Percentiles rank a stretch among this genome's conserved stretches.
Conservation (phyloP, 2,113 vertebrate genomes). For the Lepisosteus oculatus region DNA sequence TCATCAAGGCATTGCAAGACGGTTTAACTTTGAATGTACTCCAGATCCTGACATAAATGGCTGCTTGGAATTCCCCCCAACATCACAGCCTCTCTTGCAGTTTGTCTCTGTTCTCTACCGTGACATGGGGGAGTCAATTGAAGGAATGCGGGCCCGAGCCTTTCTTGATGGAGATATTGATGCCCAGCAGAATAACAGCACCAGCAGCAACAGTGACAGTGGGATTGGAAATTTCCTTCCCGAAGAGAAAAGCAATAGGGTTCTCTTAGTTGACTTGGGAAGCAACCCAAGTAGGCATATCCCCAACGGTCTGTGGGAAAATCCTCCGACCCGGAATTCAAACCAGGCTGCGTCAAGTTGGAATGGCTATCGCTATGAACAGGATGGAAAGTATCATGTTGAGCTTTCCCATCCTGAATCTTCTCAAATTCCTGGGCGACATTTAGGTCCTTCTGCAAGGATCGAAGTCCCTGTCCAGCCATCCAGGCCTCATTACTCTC, state of each 20-base stretch:
- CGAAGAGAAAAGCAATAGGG: conserved; percentile 85
- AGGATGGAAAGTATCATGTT: conserved; percentile 58
- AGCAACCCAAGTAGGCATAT: conserved; percentile 70
- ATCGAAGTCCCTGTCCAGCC: conserved; percentile 68
- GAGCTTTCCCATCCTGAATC: conserved; percentile 73
- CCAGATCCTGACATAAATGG: conserved; percentile 90
- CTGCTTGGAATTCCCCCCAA: conserved; percentile 90
- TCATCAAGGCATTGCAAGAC: conserved; percentile 80
- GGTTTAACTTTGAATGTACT: conserved; percentile 90
- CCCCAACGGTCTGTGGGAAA: conserved; percentile 72
- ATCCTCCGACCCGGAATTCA: conserved; percentile 58
- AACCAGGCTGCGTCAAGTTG: conserved; percentile 67
- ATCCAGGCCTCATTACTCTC: conserved; percentile 62
- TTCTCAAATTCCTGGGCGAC: conserved; percentile 61
- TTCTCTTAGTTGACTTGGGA: conserved; percentile 88
- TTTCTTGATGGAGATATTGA: conserved; percentile 86
- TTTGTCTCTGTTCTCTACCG: conserved; percentile 93
- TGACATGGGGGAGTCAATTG: conserved; percentile 94
- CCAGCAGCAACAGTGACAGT: conserved; percentile 95
- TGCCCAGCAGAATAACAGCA: conserved; percentile 88
- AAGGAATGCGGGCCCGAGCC: conserved; percentile 87
- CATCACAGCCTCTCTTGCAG: conserved; percentile 89
- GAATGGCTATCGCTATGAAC: conserved; percentile 79
- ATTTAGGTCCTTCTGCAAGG: conserved; percentile 61
- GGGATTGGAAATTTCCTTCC: conserved; percentile 92